Percentiles rank a stretch among this genome's conserved stretches.
Evolutionary conservation across 2,113 vertebrate species (phyloP).

Genomic region (Dicrurus megarhynchus): DNA sequence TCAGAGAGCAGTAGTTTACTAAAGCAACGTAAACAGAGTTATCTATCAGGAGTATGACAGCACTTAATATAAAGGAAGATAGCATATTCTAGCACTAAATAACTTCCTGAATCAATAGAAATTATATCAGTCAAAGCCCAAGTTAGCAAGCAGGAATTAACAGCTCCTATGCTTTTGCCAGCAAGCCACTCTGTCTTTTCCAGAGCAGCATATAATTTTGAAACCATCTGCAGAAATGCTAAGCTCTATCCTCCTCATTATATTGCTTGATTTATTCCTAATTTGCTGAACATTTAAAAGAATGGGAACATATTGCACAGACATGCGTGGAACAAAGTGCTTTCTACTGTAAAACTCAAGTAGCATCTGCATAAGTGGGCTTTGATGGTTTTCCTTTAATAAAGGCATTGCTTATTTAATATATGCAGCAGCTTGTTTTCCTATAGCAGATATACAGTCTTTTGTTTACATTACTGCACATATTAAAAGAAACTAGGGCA

Average conservation of each 20-base stretch:
- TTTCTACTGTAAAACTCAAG: constrained; percentile 43
- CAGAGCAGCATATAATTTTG: constrained; percentile 21
- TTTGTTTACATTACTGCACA: background rate
- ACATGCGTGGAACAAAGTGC: background rate
- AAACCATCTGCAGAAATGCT: constrained; percentile 34
- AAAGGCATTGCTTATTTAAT: background rate
- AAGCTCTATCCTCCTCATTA: background rate
- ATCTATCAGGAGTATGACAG: background rate
- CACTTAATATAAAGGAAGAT: background rate
- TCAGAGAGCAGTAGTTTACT: background rate
- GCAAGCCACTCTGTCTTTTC: constrained; percentile 19
- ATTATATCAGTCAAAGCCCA: background rate
- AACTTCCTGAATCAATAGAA: background rate
- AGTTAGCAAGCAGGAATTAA: constrained; percentile 25
- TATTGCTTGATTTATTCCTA: constrained; percentile 42
- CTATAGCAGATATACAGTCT: background rate
- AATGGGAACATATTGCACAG: constrained; percentile 33
- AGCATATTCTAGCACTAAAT: background rate
- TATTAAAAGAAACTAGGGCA: constrained; percentile 25
- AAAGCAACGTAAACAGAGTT: background rate
- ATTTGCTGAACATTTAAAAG: constrained; percentile 41
- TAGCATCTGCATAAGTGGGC: constrained; percentile 2
- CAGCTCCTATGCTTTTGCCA: background rate
- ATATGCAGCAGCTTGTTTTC: constrained; percentile 5
- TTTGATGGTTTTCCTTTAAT: constrained; percentile 1